Percentiles rank a stretch among this genome's conserved stretches.
phyloP scores from a whole-genome alignment of 2,797 vertebrate species.

The Alectoris magna region DNA sequence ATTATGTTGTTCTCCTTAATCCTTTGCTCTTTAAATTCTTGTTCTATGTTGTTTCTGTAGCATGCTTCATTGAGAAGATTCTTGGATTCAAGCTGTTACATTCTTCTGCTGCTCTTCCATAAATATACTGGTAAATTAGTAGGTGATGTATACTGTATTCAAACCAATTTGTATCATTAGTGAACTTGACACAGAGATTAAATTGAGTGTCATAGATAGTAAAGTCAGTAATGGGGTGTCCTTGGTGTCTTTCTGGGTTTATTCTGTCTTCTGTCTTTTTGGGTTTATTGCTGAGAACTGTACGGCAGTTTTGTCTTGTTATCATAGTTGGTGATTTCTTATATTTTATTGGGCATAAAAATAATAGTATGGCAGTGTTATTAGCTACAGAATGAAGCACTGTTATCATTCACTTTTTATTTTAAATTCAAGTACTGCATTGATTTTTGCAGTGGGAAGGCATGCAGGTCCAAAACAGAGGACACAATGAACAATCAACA shows the following conservation, averaged over 20 bases:
- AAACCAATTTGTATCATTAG: not conserved
- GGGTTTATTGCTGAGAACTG: not conserved
- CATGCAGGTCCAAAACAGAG: not conserved
- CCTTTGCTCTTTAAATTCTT: not conserved
- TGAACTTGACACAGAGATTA: not conserved
- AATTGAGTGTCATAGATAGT: not conserved
- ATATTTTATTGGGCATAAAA: not conserved
- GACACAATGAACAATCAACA: not conserved
- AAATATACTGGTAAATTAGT: not conserved
- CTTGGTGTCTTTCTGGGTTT: fast-evolving
- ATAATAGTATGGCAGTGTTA: not conserved
- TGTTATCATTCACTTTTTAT: constrained; percentile 11
- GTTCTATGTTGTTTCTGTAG: not conserved
- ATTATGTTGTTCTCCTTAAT: not conserved
- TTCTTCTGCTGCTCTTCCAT: not conserved
- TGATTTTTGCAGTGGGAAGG: constrained; percentile 39
- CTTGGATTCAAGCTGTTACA: not conserved
- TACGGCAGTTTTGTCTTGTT: not conserved
- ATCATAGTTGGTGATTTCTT: not conserved
- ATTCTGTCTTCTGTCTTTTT: not conserved
- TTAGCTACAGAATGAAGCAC: constrained; percentile 13
- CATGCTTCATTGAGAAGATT: not conserved
- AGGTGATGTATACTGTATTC: not conserved
- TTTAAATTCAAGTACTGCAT: constrained; percentile 4
- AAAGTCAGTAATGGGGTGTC: not conserved